Evolutionary conservation across 30 jellyfish, hydroid and myxozoan species (phyloP), one percentile per base, ranked within the genome.

Genomic region (Pelagia noctiluca): DNA sequence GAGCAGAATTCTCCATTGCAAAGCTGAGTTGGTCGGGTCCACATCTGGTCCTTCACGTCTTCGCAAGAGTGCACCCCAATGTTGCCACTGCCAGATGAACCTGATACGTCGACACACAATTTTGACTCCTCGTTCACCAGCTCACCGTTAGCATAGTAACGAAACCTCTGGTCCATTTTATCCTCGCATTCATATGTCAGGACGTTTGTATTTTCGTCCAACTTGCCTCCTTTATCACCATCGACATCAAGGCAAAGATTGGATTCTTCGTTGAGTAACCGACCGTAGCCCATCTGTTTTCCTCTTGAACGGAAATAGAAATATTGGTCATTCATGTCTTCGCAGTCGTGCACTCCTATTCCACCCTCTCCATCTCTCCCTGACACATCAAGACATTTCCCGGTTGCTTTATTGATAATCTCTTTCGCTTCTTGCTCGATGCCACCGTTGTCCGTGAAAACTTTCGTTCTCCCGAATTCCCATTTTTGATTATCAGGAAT

Each of bases 211-310:
- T 37, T 57, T 32, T 12, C 21, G 21, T 25, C 60, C 63, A 24
- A 57, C 62, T 19, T 78, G 53, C 26, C 28, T 63, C 80, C 80
- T 35, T 76, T 78, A 11, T 26, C 0, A 2, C 88, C 88, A 36
- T 35, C 2, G 3, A 76, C 88, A 22, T 76, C 88, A 57, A 76
- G 64, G 50, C 88, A n/a, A n/a, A n/a, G n/a, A n/a, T n/a, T n/a
- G n/a, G n/a, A n/a, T n/a, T n/a, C n/a, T n/a, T n/a, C n/a, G 62
- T 13, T 38, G 36, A 0, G 52, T 32, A 12, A 70, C 35, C 48
- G 28, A 34, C 48, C 16, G 76, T 76, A 8, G 63, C 64, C 22
- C 54, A 61, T 29, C 73, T 53, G 60, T 28, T 35, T 34, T 62
- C 38, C 50, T 57, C 60, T 33, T 35, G 62, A 28, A n/a, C n/a